phyloP scores from a whole-genome alignment of 2,797 vertebrate species.

The Spondyliosoma cantharus region DNA sequence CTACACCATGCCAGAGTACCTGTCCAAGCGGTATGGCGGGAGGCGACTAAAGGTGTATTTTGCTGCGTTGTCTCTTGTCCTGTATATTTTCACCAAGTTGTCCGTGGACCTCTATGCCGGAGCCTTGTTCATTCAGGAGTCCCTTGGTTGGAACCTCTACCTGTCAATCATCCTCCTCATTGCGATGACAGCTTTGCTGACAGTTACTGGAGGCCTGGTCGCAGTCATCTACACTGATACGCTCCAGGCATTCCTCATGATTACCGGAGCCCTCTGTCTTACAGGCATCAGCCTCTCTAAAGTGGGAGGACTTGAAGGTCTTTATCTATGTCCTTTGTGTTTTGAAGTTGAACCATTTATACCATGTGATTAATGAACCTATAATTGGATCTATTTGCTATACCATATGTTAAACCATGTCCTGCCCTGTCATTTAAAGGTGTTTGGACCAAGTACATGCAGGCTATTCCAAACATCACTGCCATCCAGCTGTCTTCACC shows the following conservation, averaged over 20 bases:
- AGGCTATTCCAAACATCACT: constrained; percentile 84
- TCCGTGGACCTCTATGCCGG: constrained; percentile 96
- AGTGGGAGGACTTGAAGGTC: constrained; percentile 92
- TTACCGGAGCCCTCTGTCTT: constrained; percentile 91
- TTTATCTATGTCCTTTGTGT: background rate
- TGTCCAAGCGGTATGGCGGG: constrained; percentile 94
- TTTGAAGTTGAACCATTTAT: background rate
- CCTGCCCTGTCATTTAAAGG: constrained; percentile 47
- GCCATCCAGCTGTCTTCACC: constrained; percentile 58
- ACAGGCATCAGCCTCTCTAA: constrained; percentile 89
- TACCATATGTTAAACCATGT: background rate
- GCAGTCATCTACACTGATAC: constrained; percentile 97
- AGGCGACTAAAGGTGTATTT: constrained; percentile 94
- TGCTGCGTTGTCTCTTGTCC: constrained; percentile 89
- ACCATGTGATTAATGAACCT: background rate
- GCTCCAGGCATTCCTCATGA: constrained; percentile 94
- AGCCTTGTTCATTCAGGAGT: constrained; percentile 96
- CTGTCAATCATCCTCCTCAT: constrained; percentile 94
- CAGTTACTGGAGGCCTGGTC: constrained; percentile 93
- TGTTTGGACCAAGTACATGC: constrained; percentile 91
- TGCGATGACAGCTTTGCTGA: constrained; percentile 92
- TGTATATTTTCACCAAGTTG: constrained; percentile 97
- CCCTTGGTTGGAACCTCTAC: constrained; percentile 96
- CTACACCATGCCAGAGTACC: constrained; percentile 97
- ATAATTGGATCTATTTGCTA: background rate